phyloP scores from a whole-genome alignment of 2,888 invertebrate species.

The Acleris literana region DNA sequence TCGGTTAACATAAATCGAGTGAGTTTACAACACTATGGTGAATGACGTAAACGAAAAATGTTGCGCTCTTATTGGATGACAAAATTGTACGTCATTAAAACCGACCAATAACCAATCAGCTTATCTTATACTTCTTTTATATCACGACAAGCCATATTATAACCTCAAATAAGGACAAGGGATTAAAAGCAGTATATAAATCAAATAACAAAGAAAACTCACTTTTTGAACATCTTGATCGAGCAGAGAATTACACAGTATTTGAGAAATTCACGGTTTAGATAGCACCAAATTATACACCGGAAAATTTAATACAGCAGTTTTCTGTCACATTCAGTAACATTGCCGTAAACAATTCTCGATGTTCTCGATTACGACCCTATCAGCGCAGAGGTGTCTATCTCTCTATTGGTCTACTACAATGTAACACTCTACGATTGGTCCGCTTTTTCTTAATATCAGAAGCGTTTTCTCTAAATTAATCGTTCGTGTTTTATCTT shows the following conservation, averaged over 20 bases:
- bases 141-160: slow-evolving; percentile 32
- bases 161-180: slow-evolving; percentile 50
- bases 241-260: slow-evolving; percentile 10
- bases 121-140: neutral
- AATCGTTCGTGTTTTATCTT: neutral
- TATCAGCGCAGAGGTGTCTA: neutral
- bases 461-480: neutral
- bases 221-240: slow-evolving; percentile 78
- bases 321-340: slow-evolving; percentile 25
- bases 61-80: slow-evolving; percentile 52
- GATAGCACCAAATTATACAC: slow-evolving; percentile 31
- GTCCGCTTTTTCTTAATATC: neutral
- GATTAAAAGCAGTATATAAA: neutral
- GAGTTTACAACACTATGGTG: slow-evolving; percentile 21
- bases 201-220: slow-evolving; percentile 51
- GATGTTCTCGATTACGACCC: slow-evolving; percentile 4
- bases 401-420: slow-evolving; percentile 6
- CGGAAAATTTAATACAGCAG: slow-evolving; percentile 25
- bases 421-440: slow-evolving; percentile 3
- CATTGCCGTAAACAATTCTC: slow-evolving; percentile 24
- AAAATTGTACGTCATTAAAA: slow-evolving; percentile 48
- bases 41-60: slow-evolving; percentile 33
- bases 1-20: neutral
- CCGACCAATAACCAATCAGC: slow-evolving; percentile 45
- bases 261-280: slow-evolving; percentile 25